These are phyloP conservation scores for Phania funesta DNA, from an alignment of 2,888 invertebrate species.

Conservation along the genomic window DNA sequence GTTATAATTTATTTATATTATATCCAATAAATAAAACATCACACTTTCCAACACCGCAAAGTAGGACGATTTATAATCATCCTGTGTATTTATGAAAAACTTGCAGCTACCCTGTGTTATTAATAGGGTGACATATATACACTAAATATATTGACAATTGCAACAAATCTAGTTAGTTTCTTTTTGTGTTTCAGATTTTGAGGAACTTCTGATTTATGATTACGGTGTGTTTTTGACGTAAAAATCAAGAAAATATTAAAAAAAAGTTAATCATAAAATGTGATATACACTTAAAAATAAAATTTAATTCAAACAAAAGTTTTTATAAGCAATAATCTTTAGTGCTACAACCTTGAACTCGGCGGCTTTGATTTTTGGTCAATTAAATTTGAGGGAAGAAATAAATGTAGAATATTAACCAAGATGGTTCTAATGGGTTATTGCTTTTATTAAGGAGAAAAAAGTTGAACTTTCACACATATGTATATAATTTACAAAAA, in stretches of 20 bases:
- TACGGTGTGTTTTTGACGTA: not conserved
- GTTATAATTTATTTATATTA: too few relatives aligned
- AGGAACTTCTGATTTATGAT: not conserved
- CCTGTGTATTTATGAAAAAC: not conserved
- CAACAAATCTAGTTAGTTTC: slow-evolving; percentile 37
- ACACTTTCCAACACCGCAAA: not conserved
- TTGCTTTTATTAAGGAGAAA: too few relatives aligned
- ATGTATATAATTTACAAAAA: too few relatives aligned
- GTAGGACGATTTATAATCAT: not conserved
- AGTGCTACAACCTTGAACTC: not conserved
- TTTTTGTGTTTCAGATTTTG: slow-evolving; percentile 37
- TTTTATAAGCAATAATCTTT: not conserved
- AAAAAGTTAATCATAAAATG: not conserved
- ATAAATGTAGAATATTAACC: too few relatives aligned
- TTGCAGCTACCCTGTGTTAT: not conserved
- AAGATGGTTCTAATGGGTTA: too few relatives aligned
- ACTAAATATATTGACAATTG: slow-evolving; percentile 31
- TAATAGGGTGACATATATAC: not conserved
- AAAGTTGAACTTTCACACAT: too few relatives aligned
- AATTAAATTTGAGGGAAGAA: too few relatives aligned
- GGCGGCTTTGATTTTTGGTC: not conserved
- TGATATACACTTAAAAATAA: too few relatives aligned
- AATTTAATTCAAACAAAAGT: not conserved
- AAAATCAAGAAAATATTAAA: not conserved
- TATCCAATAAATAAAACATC: too few relatives aligned